phyloP scores from a whole-genome alignment of 2,888 invertebrate genomes.

The Coleophora deauratella region DNA sequence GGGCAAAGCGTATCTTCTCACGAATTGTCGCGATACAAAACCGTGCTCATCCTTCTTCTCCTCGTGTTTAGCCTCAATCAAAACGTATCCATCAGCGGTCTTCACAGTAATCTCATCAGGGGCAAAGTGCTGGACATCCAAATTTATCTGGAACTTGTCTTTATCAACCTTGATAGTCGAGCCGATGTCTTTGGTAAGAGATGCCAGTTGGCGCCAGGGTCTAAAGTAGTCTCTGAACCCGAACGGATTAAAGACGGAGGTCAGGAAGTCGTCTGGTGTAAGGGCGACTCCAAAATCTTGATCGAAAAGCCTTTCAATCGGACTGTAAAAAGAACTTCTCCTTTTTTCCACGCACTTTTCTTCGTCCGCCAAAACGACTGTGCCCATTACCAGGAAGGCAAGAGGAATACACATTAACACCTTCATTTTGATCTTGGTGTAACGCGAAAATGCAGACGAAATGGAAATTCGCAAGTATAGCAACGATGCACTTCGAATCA shows the following conservation, averaged over 20 bases:
- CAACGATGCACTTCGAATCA: too few relatives aligned
- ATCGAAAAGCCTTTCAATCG: conserved; percentile 21
- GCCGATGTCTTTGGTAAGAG: conserved; percentile 53
- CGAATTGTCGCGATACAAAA: conserved; percentile 80
- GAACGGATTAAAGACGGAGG: conserved; percentile 16
- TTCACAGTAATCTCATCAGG: conserved; percentile 84
- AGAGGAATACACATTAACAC: too few relatives aligned
- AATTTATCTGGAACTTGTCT: conserved; percentile 75
- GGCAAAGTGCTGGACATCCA: conserved; percentile 83
- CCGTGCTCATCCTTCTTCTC: conserved; percentile 83
- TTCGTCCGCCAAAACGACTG: not conserved
- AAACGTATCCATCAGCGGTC: conserved; percentile 77
- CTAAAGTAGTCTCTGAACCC: conserved; percentile 40
- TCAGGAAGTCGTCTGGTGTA: conserved; percentile 52
- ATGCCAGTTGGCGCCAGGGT: conserved; percentile 46
- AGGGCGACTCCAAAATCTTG: conserved; percentile 60
- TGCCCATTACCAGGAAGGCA: too few relatives aligned
- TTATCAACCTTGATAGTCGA: conserved; percentile 64
- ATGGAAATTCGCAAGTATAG: too few relatives aligned
- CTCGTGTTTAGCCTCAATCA: conserved; percentile 84
- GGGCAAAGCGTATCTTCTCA: conserved; percentile 80
- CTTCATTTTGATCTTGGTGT: too few relatives aligned
- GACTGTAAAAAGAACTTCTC: not conserved
- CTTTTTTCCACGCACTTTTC: not conserved
- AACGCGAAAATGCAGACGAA: too few relatives aligned